Evolutionary conservation across 2,888 invertebrate species (phyloP).

Genomic region (Anoncus sp.): DNA sequence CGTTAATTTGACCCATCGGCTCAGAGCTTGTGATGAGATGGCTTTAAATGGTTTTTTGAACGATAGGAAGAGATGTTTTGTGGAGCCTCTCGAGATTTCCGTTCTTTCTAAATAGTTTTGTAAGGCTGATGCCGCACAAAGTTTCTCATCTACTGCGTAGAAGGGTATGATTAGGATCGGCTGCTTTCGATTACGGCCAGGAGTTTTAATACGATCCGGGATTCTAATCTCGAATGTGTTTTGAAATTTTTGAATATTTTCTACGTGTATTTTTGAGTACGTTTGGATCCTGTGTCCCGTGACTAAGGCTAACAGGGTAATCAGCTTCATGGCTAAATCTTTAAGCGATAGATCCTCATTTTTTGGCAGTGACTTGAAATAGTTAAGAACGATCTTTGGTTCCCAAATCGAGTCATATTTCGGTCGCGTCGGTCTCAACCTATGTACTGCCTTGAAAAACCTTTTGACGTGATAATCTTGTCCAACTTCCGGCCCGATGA

Average conservation of each 20-base stretch:
- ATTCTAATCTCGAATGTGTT: constrained; percentile 35
- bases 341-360: too few species aligned
- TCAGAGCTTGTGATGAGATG: too few species aligned
- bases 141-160: not conserved
- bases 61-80: too few species aligned
- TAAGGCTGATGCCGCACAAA: too few species aligned
- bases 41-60: too few species aligned
- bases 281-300: constrained; percentile 47
- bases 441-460: constrained; percentile 53
- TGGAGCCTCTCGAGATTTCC: too few species aligned
- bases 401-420: constrained; percentile 51
- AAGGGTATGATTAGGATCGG: constrained; percentile 36
- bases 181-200: constrained; percentile 18
- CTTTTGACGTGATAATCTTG: constrained; percentile 28
- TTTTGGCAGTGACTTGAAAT: too few species aligned
- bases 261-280: constrained; percentile 28
- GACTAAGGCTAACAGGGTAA: constrained; percentile 29
- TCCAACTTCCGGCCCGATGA: constrained; percentile 21
- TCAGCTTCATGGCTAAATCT: constrained; percentile 23
- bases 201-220: constrained; percentile 24
- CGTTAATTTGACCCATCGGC: constrained; percentile 42
- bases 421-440: constrained; percentile 33
- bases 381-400: constrained; percentile 9
- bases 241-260: constrained; percentile 13
- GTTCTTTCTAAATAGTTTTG: too few species aligned